Evolutionary conservation across 2,888 invertebrate genomes (phyloP), one percentile per base, ranked within the genome.

Genomic region (Drosophila infuscata): DNA sequence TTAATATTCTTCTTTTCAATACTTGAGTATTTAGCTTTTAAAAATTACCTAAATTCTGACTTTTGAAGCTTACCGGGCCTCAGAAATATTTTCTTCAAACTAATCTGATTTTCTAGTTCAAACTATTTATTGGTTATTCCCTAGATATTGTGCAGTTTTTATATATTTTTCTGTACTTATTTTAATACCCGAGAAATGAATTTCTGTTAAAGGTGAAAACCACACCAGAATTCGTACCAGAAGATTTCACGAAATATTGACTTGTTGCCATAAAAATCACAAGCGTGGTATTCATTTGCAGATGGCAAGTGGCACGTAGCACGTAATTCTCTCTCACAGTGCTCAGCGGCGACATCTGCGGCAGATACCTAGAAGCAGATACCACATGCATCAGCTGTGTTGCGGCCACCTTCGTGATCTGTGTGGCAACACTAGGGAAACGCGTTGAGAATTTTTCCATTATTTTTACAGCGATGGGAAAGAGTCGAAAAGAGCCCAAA

Each of bases 391-490:
- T 77, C 69, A 67, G 70, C 69, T 60, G 79, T 46, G 76, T 35
- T 48, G 62, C 46, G 20, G 46, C 68, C 69, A 62, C 59, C 61
- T 72, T 70, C 76, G 79, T 70, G 81, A 74, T 81, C 64, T 32
- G 71, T 41, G 59, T 61, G 51, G 65, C 68, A 75, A 58, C 70
- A 33, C 67, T 52, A 32, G 65, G 70, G 61, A 74, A 74, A 77
- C 87, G 84, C 82, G 85, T 58, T 77, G 76, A 82, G 87, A 84
- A 85, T 85, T 38, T 70, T 77, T 81, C 48, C 60, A 81, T 70
- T 64, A 75, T 74, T 76, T 77, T 75, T 77, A 54, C 49, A 57
- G 43, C 51, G 63, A 38, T 86, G 87, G 70, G 82, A 86, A 86
- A 69, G 58, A 64, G 33, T 48, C n/a, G 48, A 61, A 52, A 46